phyloP scores from a whole-genome alignment of 92 coral and sea anemone species.

The Zoanthus solanderi region DNA sequence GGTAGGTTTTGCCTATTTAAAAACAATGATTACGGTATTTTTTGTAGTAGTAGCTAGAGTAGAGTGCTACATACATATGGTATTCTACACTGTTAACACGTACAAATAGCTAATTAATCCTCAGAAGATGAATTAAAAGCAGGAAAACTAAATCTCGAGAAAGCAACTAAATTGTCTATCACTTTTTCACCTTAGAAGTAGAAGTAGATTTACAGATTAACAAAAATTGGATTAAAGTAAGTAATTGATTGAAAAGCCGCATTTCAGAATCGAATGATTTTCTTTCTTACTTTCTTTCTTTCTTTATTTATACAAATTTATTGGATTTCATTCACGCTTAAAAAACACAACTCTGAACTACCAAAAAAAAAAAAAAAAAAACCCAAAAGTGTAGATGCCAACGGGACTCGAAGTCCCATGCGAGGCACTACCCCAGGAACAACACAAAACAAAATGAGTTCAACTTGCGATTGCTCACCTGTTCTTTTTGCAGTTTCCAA shows the following conservation, averaged over 20 bases:
- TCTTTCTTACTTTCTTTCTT: neutral
- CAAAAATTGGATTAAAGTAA: neutral
- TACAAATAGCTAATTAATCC: neutral
- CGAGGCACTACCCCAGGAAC: no score
- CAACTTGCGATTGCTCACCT: slow-evolving; percentile 10
- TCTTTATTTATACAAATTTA: no score
- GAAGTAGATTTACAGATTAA: neutral
- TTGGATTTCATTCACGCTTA: no score
- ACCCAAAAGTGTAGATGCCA: no score
- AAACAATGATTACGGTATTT: no score
- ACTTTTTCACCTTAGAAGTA: neutral
- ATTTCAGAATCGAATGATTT: neutral
- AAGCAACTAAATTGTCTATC: neutral
- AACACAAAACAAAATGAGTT: neutral
- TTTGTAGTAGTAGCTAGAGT: no score
- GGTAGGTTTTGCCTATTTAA: no score
- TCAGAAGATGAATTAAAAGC: neutral
- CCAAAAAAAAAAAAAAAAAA: no score
- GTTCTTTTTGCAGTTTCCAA: slow-evolving; percentile 48
- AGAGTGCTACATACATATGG: no score
- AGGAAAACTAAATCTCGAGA: neutral
- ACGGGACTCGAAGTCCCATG: no score
- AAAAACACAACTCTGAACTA: no score
- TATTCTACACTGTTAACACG: no score
- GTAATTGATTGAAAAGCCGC: neutral